Evolutionary conservation across 1,140 invertebrate genomes (phyloP), one percentile per base, ranked within the genome.

Genomic region (Orussus abietinus): DNA sequence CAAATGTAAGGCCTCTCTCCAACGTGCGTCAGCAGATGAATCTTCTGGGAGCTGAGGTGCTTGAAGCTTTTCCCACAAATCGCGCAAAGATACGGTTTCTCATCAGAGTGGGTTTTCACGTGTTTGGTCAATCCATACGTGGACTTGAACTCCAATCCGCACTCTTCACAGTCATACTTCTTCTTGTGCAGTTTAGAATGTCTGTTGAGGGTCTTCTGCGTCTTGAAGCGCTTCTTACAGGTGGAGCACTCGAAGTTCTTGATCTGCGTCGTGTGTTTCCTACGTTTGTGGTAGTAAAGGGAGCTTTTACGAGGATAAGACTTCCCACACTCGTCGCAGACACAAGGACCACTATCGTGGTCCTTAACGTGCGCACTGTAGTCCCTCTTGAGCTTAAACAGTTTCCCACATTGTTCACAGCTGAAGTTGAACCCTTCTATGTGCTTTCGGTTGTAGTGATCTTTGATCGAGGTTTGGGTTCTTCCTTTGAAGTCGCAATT

Each of bases 31-130:
- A 76, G 37, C 11, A 74, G 43, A 40, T 78, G 76, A 13, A 70
- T 62, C 26, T 68, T 71, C 33, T 76, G 60, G 1, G 58, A 69
- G 50, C 67, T 72, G 4, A 67, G 53, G 36, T 67, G 67, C 0
- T 65, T 72, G 48, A 84, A 85, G 0, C 70, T 72, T 53, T 80
- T 81, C 3, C 77, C 77, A 46, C 81, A 83, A 5, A 74, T 54
- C 2, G 72, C 62, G 53, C 81, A 83, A 2, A 78, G 51, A 55
- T 80, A 85, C 0, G 83, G 81, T 49, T 83, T 82, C n/a, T n/a
- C n/a, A 40, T 77, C 77, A 0, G 80, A 81, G 48, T 87, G 85
- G 2, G 77, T 80, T 17, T 77, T 68, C 52, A 77, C 68, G 43
- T 83, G 80, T 0, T 76, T 77, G 28, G 73, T 77, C 10, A 85